These are phyloP conservation scores for Salticus scenicus DNA, from an alignment of 2,888 invertebrate species.

Conservation along the genomic window DNA sequence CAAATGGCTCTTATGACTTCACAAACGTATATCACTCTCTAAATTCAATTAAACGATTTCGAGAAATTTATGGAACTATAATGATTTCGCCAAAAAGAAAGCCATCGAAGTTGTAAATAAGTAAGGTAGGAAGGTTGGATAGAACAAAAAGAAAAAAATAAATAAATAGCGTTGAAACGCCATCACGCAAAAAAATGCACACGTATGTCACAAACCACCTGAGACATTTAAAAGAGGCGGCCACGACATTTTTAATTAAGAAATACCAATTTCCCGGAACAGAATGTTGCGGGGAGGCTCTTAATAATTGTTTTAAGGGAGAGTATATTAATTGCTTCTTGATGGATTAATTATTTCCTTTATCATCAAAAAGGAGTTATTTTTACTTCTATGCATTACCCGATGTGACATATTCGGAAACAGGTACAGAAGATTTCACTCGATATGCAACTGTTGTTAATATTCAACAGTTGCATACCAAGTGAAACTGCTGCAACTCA, in stretches of 20 bases:
- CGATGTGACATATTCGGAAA: no score
- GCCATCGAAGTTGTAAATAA: background rate
- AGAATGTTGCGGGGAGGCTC: slow-evolving; percentile 34
- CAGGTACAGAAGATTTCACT: no score
- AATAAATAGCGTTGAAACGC: no score
- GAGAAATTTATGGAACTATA: background rate
- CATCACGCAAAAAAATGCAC: slow-evolving; percentile 10
- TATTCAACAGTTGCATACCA: no score
- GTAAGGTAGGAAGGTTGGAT: background rate
- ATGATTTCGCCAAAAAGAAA: background rate
- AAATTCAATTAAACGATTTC: background rate
- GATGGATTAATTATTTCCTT: no score
- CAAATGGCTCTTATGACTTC: background rate
- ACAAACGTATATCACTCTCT: background rate
- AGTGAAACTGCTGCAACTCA: no score
- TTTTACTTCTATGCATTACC: no score
- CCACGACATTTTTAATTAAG: slow-evolving; percentile 45
- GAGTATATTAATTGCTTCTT: background rate
- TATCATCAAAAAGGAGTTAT: no score
- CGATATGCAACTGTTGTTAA: no score
- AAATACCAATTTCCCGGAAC: slow-evolving; percentile 25
- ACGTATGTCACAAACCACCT: slow-evolving; percentile 18
- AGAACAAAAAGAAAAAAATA: background rate
- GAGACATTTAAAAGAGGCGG: slow-evolving; percentile 25
- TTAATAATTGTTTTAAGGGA: slow-evolving; percentile 6